phyloP scores from a whole-genome alignment of 2,797 vertebrate species.

The Myotis planiceps region DNA sequence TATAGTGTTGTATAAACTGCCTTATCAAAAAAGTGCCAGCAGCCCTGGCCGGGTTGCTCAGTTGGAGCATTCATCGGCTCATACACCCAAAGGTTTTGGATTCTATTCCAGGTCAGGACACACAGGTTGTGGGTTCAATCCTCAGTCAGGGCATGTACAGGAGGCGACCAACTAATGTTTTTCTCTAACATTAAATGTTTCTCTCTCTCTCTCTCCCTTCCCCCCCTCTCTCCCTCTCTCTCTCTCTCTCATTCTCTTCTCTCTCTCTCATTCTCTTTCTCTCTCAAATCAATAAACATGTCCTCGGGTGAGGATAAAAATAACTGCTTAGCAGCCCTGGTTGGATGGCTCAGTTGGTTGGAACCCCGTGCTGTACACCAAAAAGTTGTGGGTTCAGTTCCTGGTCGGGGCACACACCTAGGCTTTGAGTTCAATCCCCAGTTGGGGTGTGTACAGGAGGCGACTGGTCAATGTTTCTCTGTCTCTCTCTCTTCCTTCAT shows the following conservation, averaged over 20 bases:
- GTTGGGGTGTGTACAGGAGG: background rate
- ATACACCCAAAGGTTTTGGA: background rate
- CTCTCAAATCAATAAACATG: background rate
- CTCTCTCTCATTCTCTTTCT: background rate
- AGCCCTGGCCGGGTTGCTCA: no score
- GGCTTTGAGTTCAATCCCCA: background rate
- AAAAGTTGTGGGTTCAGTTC: background rate
- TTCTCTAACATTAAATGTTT: background rate
- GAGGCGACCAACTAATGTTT: background rate
- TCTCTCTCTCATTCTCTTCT: no score
- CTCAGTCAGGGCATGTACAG: background rate
- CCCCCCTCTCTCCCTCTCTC: no score
- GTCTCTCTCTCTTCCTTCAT: background rate
- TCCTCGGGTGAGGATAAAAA: background rate
- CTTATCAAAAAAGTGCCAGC: background rate
- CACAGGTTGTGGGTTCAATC: background rate
- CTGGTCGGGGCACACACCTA: background rate
- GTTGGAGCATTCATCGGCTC: no score
- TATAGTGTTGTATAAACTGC: background rate
- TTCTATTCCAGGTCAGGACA: no score
- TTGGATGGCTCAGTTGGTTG: background rate
- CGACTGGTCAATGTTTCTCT: background rate
- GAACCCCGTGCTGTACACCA: background rate
- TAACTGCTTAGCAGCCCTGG: background rate
- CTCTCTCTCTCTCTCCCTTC: no score